Evolutionary conservation across 2,113 vertebrate genomes (phyloP).

Genomic region (Rhea pennata): DNA sequence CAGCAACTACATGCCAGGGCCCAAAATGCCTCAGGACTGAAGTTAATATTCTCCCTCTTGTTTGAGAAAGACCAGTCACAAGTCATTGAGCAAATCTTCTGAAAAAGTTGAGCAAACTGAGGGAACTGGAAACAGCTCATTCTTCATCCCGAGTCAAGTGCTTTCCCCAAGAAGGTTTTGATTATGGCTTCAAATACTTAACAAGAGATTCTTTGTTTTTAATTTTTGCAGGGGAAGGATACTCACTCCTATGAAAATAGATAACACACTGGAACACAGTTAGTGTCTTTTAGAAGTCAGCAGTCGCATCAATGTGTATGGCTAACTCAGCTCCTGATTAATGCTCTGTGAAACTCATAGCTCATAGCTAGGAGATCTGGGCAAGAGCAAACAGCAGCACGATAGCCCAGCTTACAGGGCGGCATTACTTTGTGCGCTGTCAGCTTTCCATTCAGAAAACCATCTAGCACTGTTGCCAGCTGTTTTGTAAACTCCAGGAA

Average conservation of each 20-base stretch:
- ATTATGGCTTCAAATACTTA: constrained; percentile 5
- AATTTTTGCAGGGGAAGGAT: background rate
- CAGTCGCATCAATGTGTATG: background rate
- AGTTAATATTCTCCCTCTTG: background rate
- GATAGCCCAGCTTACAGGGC: background rate
- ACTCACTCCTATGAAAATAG: constrained; percentile 5
- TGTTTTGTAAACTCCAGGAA: background rate
- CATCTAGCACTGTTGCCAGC: background rate
- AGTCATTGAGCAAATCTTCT: background rate
- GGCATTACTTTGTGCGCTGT: too few species aligned
- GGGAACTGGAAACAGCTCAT: background rate
- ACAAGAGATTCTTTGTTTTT: background rate
- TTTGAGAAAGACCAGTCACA: background rate
- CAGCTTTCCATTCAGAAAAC: background rate
- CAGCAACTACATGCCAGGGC: background rate
- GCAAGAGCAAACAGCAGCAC: background rate
- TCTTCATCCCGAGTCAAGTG: background rate
- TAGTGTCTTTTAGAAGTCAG: background rate
- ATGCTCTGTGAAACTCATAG: background rate
- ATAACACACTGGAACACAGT: background rate
- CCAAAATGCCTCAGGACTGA: background rate
- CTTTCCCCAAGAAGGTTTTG: constrained; percentile 1
- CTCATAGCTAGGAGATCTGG: background rate
- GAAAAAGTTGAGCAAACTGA: background rate
- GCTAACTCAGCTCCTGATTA: background rate